These are phyloP conservation scores for Melieria omissa DNA, from an alignment of 2,888 invertebrate genomes.

Conservation along the genomic window DNA sequence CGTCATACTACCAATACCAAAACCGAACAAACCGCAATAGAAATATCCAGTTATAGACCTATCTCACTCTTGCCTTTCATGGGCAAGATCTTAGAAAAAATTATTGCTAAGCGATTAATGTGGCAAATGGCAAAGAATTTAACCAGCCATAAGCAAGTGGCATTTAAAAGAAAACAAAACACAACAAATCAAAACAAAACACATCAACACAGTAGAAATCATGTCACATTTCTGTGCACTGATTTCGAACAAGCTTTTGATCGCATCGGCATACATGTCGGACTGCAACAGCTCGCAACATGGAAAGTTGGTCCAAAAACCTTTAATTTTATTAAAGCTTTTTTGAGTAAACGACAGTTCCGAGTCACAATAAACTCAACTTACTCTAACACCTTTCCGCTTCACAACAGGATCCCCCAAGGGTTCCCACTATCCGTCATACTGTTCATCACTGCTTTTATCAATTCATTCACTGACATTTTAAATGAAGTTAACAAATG, in stretches of 20 bases:
- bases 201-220: slow-evolving; percentile 25
- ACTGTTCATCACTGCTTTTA: neutral
- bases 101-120: slow-evolving; percentile 20
- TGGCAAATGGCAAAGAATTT: slow-evolving; percentile 29
- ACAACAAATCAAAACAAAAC: slow-evolving; percentile 11
- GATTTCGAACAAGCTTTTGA: slow-evolving; percentile 16
- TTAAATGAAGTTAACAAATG: slow-evolving; percentile 6
- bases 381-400: neutral
- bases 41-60: slow-evolving; percentile 19
- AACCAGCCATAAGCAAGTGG: slow-evolving; percentile 23
- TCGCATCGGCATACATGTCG: neutral
- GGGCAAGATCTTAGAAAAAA: slow-evolving; percentile 29
- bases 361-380: neutral
- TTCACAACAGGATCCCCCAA: slow-evolving; percentile 7
- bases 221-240: slow-evolving; percentile 30
- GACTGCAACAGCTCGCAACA: neutral
- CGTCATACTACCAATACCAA: slow-evolving; percentile 24
- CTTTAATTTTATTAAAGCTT: neutral
- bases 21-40: slow-evolving; percentile 8
- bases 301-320: slow-evolving; percentile 8
- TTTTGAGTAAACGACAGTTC: neutral
- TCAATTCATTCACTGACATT: neutral
- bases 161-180: slow-evolving; percentile 16
- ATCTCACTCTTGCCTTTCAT: slow-evolving; percentile 28
- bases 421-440: slow-evolving; percentile 6